These are phyloP conservation scores for Octonoba sinensis DNA, from an alignment of 2,888 invertebrate species.

Conservation along the genomic window DNA sequence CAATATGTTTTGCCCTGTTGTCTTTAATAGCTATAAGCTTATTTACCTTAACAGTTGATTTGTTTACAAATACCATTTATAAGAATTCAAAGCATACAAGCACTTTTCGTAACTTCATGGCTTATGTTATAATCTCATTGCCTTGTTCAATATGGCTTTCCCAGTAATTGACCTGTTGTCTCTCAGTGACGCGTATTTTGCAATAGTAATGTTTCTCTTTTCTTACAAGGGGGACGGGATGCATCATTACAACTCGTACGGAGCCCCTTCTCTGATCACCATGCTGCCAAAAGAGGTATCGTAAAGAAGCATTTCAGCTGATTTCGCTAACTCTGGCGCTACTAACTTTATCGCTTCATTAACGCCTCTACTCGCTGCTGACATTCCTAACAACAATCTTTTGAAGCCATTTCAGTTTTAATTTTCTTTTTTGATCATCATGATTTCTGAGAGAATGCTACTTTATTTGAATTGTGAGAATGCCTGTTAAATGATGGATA, in stretches of 20 bases:
- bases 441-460: no score
- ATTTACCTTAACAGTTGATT: no score
- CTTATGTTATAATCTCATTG: no score
- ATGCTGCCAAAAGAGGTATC: conserved; percentile 61
- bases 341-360: conserved; percentile 17
- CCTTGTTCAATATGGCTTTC: not conserved
- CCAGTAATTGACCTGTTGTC: not conserved
- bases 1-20: no score
- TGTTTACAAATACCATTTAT: no score
- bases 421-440: no score
- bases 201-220: conserved; percentile 39
- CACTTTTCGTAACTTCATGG: no score
- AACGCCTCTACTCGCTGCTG: not conserved
- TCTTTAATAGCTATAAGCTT: no score
- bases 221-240: conserved; percentile 58
- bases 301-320: conserved; percentile 18
- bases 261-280: conserved; percentile 45
- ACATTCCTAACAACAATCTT: not conserved
- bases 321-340: not conserved
- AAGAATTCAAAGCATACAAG: no score
- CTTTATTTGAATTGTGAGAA: no score
- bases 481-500: no score
- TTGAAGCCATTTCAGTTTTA: conserved; percentile 13
- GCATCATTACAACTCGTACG: conserved; percentile 43
- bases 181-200: no score